Evolutionary conservation across 2,888 invertebrate genomes (phyloP).

Genomic region (Icerya purchasi): DNA sequence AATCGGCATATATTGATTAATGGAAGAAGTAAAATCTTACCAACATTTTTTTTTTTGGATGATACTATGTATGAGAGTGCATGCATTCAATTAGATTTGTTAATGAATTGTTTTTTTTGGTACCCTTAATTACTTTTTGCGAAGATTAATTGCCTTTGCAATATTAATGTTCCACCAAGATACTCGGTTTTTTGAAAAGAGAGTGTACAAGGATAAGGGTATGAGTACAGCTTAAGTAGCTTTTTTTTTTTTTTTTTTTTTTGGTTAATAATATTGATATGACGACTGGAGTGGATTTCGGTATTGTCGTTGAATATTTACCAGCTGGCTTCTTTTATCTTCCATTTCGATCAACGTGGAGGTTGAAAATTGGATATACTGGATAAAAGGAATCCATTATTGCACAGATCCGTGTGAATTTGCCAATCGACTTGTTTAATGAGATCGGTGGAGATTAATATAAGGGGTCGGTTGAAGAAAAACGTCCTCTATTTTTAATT

Average conservation of each 20-base stretch:
- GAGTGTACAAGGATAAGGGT: neutral
- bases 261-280: neutral
- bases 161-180: neutral
- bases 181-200: neutral
- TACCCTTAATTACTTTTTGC: neutral
- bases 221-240: neutral
- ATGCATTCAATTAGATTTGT: neutral
- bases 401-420: neutral
- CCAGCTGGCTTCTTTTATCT: neutral
- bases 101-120: neutral
- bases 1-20: neutral
- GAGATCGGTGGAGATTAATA: neutral
- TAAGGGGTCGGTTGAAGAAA: neutral
- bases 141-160: neutral
- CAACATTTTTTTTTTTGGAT: neutral
- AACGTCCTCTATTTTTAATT: too few relatives aligned
- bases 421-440: neutral
- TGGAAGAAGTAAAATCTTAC: neutral
- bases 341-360: neutral
- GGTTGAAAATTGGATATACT: neutral
- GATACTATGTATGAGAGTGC: neutral
- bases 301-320: neutral
- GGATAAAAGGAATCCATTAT: neutral
- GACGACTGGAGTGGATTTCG: neutral
- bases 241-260: too few relatives aligned